Base-by-base conservation (phyloP, 1,140 invertebrate species). In the Micrasema minimum region DNA sequence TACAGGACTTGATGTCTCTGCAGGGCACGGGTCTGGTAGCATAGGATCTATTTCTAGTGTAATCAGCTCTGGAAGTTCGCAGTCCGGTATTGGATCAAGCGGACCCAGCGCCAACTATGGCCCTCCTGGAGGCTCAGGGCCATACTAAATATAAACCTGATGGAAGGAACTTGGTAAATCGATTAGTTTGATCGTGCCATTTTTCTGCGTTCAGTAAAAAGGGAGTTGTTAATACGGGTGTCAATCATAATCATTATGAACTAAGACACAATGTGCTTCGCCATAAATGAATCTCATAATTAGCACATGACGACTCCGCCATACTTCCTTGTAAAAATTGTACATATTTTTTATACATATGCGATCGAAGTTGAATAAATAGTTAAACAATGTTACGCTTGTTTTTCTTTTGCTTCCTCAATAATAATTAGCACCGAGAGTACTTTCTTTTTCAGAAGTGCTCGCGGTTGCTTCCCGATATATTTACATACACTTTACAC, bases 91-190 rank as follows among this genome's bases (percentile, higher is more conserved):
- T 65, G 82, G 83, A 66, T 79, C 79, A 31, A 66, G 72, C 72
- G 75, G 76, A 12, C 14, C 14, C 26, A 41, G 35, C 37, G 4
- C 66, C n/a, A 41, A 69, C 2, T 83, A 83, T 78, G 81, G 82
- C 46, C 81, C 82, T 76, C 82, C 82, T 72, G 82, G 82, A 68
- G 81, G 82, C 46, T 83, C 82, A 74, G 81, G 82, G 77, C 82
- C 82, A 57, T 84, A 84, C 76, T 83, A 82, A 79, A 78, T n/a
- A 57, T 61, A 75, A 11, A 16, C 26, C 26, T 7, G 26, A 31
- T 31, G 2, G 26, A 31, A 31, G 7, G 26, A 31, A 31, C 7
- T 31, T 31, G 26, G 26, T 7, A 31, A 31, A 31, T 31, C 26
- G 7, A 31, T n/a, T n/a, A 31, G 7, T 31, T 31, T 31, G 26